These are phyloP conservation scores for Coleophora deauratella DNA, from an alignment of 2,888 invertebrate species.

Conservation along the genomic window DNA sequence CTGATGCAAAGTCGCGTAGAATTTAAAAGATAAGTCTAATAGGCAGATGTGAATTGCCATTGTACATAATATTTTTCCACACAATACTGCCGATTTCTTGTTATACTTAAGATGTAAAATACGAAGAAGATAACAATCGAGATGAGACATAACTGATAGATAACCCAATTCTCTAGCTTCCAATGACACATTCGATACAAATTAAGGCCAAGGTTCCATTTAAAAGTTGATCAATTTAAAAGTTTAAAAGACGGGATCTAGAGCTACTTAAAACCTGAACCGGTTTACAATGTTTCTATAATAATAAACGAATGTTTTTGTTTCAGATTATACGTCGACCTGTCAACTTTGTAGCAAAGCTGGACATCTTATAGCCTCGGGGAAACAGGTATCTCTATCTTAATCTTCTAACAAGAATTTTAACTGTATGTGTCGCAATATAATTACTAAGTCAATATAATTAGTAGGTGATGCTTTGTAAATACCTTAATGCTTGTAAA, in stretches of 20 bases:
- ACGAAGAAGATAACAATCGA: no score
- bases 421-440: no score
- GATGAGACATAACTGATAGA: no score
- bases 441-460: no score
- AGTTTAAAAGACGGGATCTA: not conserved
- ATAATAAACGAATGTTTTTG: conserved; percentile 1
- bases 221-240: conserved; percentile 3
- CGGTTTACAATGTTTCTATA: no score
- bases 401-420: conserved; percentile 5
- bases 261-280: no score
- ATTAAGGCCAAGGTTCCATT: conserved; percentile 15
- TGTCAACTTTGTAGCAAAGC: conserved; percentile 6
- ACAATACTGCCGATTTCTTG: not conserved
- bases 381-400: conserved; percentile 4
- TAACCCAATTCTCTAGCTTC: not conserved
- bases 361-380: conserved; percentile 14
- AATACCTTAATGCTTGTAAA: no score
- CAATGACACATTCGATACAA: not conserved
- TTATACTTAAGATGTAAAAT: not conserved
- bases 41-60: no score
- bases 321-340: conserved; percentile 10
- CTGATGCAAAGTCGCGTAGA: conserved; percentile 3
- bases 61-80: not conserved
- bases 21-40: conserved; percentile 1
- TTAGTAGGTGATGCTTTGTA: no score